A percentile compares a stretch with the other conserved stretches of the same genome.
phyloP scores from a whole-genome alignment of 2,888 invertebrate genomes.

The Callosobruchus maculatus region DNA sequence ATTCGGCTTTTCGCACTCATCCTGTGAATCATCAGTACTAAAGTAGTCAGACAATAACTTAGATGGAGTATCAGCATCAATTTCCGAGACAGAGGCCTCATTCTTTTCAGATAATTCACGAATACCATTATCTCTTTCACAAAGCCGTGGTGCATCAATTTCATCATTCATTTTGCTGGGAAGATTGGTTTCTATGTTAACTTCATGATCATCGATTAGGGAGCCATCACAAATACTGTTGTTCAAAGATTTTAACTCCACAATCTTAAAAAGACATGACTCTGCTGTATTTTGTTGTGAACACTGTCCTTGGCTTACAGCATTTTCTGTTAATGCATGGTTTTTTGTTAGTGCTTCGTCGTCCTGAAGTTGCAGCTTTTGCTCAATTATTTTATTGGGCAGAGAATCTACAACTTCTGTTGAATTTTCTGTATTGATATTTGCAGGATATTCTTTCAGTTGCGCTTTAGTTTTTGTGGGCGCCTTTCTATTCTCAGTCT shows the following conservation, averaged over 20 bases:
- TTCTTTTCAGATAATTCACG: background rate
- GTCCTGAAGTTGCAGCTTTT: background rate
- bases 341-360: background rate
- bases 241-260: background rate
- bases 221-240: background rate
- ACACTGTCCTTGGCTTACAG: background rate
- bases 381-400: background rate
- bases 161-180: background rate
- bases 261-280: background rate
- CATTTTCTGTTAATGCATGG: background rate
- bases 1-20: background rate
- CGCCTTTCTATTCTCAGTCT: background rate
- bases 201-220: background rate
- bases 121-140: background rate
- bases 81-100: background rate
- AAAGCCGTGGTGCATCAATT: background rate
- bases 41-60: background rate
- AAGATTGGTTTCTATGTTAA: background rate
- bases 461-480: background rate
- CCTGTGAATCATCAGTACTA: background rate
- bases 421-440: background rate
- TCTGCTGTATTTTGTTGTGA: background rate
- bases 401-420: background rate
- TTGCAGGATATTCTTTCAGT: background rate
- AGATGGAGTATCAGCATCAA: background rate